Percentiles rank a stretch among this genome's conserved stretches.
These are phyloP conservation scores for Neogobius melanostomus DNA, from an alignment of 2,113 vertebrate species.

Conservation along the genomic window DNA sequence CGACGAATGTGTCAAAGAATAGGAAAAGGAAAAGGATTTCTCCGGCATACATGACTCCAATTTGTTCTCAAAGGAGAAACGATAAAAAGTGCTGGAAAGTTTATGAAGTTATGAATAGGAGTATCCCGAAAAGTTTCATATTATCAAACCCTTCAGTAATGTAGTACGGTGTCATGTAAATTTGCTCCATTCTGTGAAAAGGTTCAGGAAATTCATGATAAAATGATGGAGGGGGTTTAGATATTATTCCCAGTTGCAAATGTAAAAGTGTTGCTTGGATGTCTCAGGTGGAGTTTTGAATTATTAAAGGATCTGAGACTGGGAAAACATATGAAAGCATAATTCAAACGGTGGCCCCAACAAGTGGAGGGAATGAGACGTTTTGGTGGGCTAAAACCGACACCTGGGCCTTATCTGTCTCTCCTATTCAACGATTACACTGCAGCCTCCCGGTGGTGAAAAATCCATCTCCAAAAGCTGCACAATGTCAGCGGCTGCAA, in stretches of 20 bases:
- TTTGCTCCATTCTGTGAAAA: not conserved
- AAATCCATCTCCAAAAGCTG: constrained; percentile 12
- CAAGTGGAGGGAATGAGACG: constrained; percentile 17
- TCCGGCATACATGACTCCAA: too few species aligned
- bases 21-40: too few species aligned
- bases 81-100: too few species aligned
- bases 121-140: too few species aligned
- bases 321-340: constrained; percentile 44
- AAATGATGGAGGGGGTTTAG: constrained; percentile 9
- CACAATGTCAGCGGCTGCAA: constrained; percentile 6
- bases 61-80: too few species aligned
- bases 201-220: not conserved
- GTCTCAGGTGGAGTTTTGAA: constrained; percentile 52
- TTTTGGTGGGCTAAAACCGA: constrained; percentile 16
- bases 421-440: constrained; percentile 24
- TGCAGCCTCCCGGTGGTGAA: constrained; percentile 11
- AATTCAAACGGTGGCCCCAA: constrained; percentile 30
- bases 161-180: not conserved
- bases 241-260: constrained; percentile 27
- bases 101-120: too few species aligned
- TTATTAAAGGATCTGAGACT: constrained; percentile 46
- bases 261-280: constrained; percentile 43
- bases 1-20: too few species aligned
- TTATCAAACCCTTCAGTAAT: not conserved
- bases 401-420: constrained; percentile 25